phyloP scores from a whole-genome alignment of 1,140 invertebrate species.

The Luehdorfia chinensis region DNA sequence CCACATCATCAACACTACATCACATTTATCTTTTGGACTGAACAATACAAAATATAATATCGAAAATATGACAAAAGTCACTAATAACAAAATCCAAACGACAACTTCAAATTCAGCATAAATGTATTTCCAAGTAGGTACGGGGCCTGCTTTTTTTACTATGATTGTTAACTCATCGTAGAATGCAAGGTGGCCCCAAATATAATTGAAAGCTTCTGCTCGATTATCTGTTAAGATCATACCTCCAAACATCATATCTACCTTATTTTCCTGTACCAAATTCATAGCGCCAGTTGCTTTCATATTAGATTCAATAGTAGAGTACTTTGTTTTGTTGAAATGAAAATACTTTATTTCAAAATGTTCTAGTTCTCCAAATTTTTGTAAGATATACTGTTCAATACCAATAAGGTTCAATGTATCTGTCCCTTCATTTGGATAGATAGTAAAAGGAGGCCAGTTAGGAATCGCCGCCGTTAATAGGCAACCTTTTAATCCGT shows the following conservation, averaged over 20 bases:
- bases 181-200: constrained; percentile 31
- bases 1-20: constrained; percentile 33
- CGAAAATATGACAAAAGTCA: constrained; percentile 26
- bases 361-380: constrained; percentile 32
- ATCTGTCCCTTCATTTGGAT: constrained; percentile 14
- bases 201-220: constrained; percentile 32
- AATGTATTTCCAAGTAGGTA: constrained; percentile 33
- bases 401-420: constrained; percentile 21
- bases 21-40: constrained; percentile 27
- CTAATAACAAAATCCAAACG: constrained; percentile 44
- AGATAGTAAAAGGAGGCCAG: constrained; percentile 41
- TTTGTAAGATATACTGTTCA: constrained; percentile 38
- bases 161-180: constrained; percentile 38
- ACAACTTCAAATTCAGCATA: constrained; percentile 37
- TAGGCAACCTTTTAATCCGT: constrained; percentile 29
- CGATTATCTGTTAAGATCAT: constrained; percentile 34
- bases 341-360: constrained; percentile 33
- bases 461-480: constrained; percentile 30
- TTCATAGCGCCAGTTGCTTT: constrained; percentile 27
- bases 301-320: constrained; percentile 27
- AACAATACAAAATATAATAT: constrained; percentile 27
- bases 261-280: constrained; percentile 29
- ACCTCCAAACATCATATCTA: constrained; percentile 24
- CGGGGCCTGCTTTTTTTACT: constrained; percentile 32
- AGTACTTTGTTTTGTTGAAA: constrained; percentile 33